Evolutionary conservation across 2,797 vertebrate genomes (phyloP).

Genomic region (Emys orbicularis): DNA sequence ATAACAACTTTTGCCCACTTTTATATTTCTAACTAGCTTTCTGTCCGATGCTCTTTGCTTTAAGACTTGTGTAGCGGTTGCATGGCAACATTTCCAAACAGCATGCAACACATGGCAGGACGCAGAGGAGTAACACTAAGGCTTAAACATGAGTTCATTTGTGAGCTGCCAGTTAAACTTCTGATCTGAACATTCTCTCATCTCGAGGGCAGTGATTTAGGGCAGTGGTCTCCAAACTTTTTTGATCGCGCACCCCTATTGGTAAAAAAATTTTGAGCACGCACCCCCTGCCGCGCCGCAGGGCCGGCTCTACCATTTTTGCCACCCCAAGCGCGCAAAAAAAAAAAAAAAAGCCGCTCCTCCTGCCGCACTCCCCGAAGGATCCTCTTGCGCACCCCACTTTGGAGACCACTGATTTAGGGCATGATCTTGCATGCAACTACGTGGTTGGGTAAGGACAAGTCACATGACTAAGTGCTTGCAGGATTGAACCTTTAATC

Average conservation of each 20-base stretch:
- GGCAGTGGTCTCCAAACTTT: no score
- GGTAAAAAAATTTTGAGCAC: no score
- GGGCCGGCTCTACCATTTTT: no score
- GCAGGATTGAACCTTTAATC: not conserved
- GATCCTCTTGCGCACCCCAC: no score
- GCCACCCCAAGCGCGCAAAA: no score
- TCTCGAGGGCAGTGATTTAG: not conserved
- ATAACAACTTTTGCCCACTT: not conserved
- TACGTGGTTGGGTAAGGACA: not conserved
- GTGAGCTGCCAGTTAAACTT: not conserved
- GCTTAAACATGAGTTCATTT: not conserved
- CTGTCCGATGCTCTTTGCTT: not conserved
- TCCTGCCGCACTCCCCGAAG: no score
- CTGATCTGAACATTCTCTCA: not conserved
- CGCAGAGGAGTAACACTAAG: rapidly evolving
- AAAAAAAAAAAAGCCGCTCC: no score
- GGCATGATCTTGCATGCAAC: not conserved
- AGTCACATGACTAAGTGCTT: not conserved
- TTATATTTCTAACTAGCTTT: not conserved
- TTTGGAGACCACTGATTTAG: not conserved
- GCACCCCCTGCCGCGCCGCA: no score
- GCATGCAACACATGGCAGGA: not conserved
- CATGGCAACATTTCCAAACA: not conserved
- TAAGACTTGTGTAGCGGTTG: not conserved
- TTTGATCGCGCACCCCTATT: no score